These are phyloP conservation scores for Scaptomyza polygonia DNA, from an alignment of 2,888 invertebrate genomes.

Conservation along the genomic window DNA sequence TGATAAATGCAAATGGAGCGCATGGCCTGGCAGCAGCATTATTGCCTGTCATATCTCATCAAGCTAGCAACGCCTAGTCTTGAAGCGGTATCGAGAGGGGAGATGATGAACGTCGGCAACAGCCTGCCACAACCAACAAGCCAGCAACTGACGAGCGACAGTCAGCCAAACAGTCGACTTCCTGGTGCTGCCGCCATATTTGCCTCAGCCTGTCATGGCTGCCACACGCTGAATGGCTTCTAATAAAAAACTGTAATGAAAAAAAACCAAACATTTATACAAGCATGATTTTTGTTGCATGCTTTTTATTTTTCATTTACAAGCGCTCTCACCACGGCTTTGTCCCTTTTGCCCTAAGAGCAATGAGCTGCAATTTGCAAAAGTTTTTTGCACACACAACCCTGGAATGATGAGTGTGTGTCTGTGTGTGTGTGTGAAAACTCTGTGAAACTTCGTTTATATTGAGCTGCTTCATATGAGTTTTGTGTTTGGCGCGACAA, in stretches of 20 bases:
- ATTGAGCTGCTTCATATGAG: conserved; percentile 64
- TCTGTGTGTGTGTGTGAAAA: conserved; percentile 29
- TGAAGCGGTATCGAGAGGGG: background rate
- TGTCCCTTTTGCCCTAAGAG: conserved; percentile 34
- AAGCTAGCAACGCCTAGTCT: conserved; percentile 38
- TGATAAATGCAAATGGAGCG: conserved; percentile 80
- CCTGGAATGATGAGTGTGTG: background rate
- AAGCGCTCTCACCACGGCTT: background rate
- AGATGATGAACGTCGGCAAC: conserved; percentile 29
- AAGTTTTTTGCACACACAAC: conserved; percentile 55
- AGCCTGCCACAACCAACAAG: conserved; percentile 34
- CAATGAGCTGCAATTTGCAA: conserved; percentile 76
- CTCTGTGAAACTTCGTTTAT: conserved; percentile 71
- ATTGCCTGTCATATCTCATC: conserved; percentile 80
- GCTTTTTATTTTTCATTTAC: conserved; percentile 76
- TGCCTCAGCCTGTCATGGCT: conserved; percentile 61
- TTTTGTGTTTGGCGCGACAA: conserved; percentile 56
- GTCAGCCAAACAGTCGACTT: conserved; percentile 58
- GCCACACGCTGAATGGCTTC: conserved; percentile 66
- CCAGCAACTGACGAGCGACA: conserved; percentile 29
- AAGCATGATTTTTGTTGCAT: conserved; percentile 64
- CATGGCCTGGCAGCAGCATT: conserved; percentile 64
- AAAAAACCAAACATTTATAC: conserved; percentile 5
- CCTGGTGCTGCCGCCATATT: conserved; percentile 77
- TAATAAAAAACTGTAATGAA: conserved; percentile 58